These are phyloP conservation scores for Caenorhabditis afra DNA, from an alignment of 2,888 invertebrate genomes.

Conservation along the genomic window DNA sequence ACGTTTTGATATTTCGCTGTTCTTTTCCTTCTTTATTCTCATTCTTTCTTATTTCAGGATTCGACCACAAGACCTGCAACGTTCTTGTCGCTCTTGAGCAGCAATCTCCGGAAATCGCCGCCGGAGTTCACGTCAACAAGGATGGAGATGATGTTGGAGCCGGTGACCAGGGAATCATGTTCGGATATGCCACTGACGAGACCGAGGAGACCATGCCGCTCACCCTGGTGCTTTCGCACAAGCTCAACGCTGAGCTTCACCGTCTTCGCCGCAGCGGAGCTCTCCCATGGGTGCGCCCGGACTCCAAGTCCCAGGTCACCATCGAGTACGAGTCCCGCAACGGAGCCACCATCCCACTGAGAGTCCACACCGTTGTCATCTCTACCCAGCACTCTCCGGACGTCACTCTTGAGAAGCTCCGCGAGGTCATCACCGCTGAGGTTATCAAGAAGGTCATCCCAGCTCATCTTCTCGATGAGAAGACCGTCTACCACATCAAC, in stretches of 20 bases:
- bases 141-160: conserved; percentile 92
- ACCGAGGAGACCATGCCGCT: conserved; percentile 97
- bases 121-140: conserved; percentile 89
- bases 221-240: conserved; percentile 93
- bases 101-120: conserved; percentile 93
- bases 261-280: conserved; percentile 90
- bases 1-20: no score
- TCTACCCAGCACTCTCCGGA: conserved; percentile 95
- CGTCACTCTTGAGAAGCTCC: conserved; percentile 84
- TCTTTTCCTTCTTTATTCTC: not conserved
- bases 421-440: conserved; percentile 83
- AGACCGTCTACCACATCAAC: conserved; percentile 96
- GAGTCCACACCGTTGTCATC: conserved; percentile 97
- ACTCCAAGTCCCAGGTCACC: conserved; percentile 96
- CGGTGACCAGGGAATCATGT: conserved; percentile 99
- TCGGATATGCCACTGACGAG: conserved; percentile 97
- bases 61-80: conserved; percentile 99
- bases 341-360: conserved; percentile 94
- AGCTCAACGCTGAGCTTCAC: conserved; percentile 91
- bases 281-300: conserved; percentile 96
- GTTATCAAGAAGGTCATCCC: conserved; percentile 89
- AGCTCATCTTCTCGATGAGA: conserved; percentile 89
- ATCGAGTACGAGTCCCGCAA: conserved; percentile 93
- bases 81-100: conserved; percentile 97
- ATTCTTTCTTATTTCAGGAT: conserved; percentile 86